Conservation (phyloP, 2,797 vertebrate species). For the Chelon labrosus region DNA sequence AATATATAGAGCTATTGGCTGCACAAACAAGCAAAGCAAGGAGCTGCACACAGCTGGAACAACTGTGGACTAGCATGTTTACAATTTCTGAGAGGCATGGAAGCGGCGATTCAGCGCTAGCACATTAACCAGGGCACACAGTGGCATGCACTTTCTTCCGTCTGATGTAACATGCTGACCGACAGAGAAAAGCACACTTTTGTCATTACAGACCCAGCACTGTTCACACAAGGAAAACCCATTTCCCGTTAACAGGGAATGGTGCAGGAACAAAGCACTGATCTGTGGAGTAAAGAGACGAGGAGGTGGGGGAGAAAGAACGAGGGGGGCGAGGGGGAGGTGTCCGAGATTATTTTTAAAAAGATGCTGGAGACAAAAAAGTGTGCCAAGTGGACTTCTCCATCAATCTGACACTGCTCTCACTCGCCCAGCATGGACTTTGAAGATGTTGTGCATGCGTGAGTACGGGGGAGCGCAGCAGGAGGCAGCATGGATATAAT, state of each 20-base stretch:
- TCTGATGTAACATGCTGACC: conserved; percentile 28
- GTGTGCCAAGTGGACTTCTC: conserved; percentile 67
- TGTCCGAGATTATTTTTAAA: conserved; percentile 39
- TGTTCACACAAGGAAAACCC: conserved; percentile 55
- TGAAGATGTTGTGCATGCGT: conserved; percentile 48
- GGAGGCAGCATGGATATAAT: conserved; percentile 56
- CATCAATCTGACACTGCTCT: conserved; percentile 69
- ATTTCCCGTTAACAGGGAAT: conserved; percentile 44
- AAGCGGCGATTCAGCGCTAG: not conserved
- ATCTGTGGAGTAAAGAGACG: conserved; percentile 38
- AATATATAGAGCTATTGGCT: conserved; percentile 1
- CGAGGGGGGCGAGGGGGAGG: conserved; percentile 23
- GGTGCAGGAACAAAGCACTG: conserved; percentile 47
- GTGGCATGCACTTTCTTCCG: conserved; percentile 26
- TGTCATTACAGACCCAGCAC: conserved; percentile 55
- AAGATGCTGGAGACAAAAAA: conserved; percentile 64
- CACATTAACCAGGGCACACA: conserved; percentile 35
- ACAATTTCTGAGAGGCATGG: conserved; percentile 4
- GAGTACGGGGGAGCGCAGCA: conserved; percentile 39
- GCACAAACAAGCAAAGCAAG: conserved; percentile 17
- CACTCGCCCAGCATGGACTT: conserved; percentile 60
- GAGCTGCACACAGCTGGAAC: conserved; percentile 13
- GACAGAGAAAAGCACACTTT: conserved; percentile 53
- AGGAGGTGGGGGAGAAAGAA: conserved; percentile 38
- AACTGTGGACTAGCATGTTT: conserved; percentile 13